Conservation (phyloP, 2,113 vertebrate species). For the Prionailurus bengalensis region DNA sequence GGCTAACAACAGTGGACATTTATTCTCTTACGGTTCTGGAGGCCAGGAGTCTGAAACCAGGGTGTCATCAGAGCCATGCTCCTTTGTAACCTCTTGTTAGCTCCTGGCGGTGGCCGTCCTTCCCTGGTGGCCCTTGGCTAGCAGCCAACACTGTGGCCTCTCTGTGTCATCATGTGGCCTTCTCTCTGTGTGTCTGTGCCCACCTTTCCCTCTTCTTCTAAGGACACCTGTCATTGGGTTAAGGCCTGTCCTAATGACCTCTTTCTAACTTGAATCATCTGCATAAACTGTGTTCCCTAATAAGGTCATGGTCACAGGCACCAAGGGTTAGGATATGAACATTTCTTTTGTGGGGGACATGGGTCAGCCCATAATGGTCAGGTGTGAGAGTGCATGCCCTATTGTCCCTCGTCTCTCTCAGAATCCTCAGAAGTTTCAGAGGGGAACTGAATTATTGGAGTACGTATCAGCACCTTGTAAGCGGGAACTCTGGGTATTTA, state of each 20-base stretch:
- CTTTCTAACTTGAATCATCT: not conserved
- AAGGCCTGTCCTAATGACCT: not conserved
- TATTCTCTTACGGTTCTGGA: not conserved
- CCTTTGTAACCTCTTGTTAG: not conserved
- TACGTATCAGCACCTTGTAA: not conserved
- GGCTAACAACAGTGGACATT: not conserved
- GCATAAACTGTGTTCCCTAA: not conserved
- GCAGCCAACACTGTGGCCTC: rapidly evolving
- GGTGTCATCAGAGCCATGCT: rapidly evolving
- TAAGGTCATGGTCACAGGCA: not conserved
- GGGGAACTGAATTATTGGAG: not conserved
- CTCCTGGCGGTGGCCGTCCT: rapidly evolving
- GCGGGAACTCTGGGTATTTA: not conserved
- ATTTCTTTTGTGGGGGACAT: not conserved
- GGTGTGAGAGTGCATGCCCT: not conserved
- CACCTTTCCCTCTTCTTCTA: not conserved
- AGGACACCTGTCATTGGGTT: not conserved
- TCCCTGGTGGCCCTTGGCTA: rapidly evolving
- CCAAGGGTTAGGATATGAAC: not conserved
- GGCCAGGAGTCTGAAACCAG: not conserved
- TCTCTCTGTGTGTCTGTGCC: not conserved
- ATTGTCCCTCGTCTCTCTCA: too few relatives aligned
- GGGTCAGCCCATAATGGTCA: not conserved
- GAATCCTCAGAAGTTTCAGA: not conserved
- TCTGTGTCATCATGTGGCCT: rapidly evolving